Evolutionary conservation across 2,888 invertebrate genomes (phyloP).

Genomic region (Peribatodes rhomboidaria): DNA sequence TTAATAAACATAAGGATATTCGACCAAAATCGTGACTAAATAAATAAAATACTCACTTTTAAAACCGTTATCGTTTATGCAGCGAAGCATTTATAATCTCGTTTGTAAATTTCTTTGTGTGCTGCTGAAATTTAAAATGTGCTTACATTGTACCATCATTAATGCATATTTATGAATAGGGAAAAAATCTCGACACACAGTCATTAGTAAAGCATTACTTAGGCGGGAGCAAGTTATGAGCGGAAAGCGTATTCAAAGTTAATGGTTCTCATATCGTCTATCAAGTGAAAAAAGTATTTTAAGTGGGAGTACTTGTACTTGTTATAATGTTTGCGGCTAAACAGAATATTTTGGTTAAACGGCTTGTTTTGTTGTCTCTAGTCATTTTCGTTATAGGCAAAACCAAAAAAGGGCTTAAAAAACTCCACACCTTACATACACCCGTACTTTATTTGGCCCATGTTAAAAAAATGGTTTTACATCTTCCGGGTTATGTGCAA

Average conservation of each 20-base stretch:
- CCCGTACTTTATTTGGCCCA: too few species aligned
- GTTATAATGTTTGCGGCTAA: too few species aligned
- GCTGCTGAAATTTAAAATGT: slow-evolving; percentile 70
- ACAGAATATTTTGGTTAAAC: too few species aligned
- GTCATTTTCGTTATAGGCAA: too few species aligned
- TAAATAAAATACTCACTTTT: not conserved
- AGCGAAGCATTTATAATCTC: slow-evolving; percentile 22
- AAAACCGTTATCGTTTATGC: not conserved
- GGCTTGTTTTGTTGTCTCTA: too few species aligned
- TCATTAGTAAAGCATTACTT: slow-evolving; percentile 82
- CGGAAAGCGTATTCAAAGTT: slow-evolving; percentile 26
- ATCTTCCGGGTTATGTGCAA: too few species aligned
- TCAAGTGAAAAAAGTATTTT: too few species aligned
- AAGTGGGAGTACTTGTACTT: too few species aligned
- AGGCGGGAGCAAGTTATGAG: slow-evolving; percentile 50
- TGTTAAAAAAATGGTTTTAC: too few species aligned
- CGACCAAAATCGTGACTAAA: not conserved
- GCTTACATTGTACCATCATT: slow-evolving; percentile 67
- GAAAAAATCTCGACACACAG: slow-evolving; percentile 82
- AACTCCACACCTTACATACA: too few species aligned
- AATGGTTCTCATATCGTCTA: not conserved
- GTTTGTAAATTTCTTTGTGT: slow-evolving; percentile 33
- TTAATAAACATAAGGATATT: not conserved
- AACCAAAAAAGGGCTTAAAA: too few species aligned
- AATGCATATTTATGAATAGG: slow-evolving; percentile 83